Conservation (phyloP, 2,888 invertebrate species). For the Vanessa cardui region DNA sequence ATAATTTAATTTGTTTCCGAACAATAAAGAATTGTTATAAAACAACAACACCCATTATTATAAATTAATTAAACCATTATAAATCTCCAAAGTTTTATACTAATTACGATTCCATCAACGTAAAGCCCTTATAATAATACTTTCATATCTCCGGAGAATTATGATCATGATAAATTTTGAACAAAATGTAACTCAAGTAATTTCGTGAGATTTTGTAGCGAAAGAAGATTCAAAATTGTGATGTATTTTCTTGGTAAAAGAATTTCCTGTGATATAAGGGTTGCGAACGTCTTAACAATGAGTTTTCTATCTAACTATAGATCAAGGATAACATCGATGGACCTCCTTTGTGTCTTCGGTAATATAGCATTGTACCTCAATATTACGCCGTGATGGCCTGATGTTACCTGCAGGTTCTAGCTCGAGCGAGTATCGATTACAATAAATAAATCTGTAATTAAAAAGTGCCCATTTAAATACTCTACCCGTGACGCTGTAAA, state of each 20-base stretch:
- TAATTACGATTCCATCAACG: too few relatives aligned
- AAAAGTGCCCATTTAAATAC: too few relatives aligned
- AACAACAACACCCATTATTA: too few relatives aligned
- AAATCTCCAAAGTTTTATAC: too few relatives aligned
- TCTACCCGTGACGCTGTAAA: too few relatives aligned
- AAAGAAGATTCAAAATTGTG: conserved; percentile 12
- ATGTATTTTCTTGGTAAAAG: conserved; percentile 16
- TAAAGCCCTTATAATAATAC: background rate
- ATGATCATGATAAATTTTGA: conserved; percentile 14
- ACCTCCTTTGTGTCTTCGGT: background rate
- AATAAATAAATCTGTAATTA: too few relatives aligned
- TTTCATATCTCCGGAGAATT: conserved; percentile 8
- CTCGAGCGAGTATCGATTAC: too few relatives aligned
- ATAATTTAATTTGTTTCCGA: too few relatives aligned
- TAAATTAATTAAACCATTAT: too few relatives aligned
- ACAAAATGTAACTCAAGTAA: conserved; percentile 12
- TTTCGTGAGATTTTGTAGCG: conserved; percentile 15
- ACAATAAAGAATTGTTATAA: too few relatives aligned
- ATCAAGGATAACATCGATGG: background rate
- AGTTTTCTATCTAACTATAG: conserved; percentile 1
- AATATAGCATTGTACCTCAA: background rate
- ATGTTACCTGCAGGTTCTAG: too few relatives aligned
- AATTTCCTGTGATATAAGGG: conserved; percentile 9
- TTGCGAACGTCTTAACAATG: background rate
- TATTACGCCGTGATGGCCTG: too few relatives aligned